Percentiles rank a stretch among this genome's conserved stretches.
Conservation (phyloP, 2,888 invertebrate species). For the Trissolcus japonicus region DNA sequence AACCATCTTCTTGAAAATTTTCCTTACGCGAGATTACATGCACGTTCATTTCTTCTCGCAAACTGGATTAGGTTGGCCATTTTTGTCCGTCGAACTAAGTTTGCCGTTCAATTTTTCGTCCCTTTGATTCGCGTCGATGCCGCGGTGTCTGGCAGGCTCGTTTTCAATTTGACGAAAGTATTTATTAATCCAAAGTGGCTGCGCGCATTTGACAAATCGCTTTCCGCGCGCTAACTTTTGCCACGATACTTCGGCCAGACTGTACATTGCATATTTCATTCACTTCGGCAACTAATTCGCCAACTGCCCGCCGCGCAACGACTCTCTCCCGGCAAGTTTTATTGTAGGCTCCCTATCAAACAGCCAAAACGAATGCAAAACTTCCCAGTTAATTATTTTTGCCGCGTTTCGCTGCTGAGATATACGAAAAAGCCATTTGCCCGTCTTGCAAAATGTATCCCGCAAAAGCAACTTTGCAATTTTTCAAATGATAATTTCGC, state of each 20-base stretch:
- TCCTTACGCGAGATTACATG: constrained; percentile 20
- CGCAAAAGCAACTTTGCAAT: neutral
- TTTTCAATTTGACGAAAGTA: constrained; percentile 5
- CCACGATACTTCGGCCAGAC: neutral
- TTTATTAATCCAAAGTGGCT: constrained; percentile 15
- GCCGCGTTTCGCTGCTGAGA: neutral
- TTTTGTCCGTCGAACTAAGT: constrained; percentile 15
- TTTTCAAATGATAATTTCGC: neutral
- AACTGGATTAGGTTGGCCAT: constrained; percentile 26
- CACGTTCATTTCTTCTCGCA: constrained; percentile 13
- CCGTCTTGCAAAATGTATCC: neutral
- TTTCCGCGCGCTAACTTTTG: constrained; percentile 15
- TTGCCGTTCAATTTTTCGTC: constrained; percentile 31
- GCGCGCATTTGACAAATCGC: constrained; percentile 9
- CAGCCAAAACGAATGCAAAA: constrained; percentile 23
- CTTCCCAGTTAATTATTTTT: constrained; percentile 25
- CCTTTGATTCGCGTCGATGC: constrained; percentile 8
- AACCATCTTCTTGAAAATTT: constrained; percentile 21
- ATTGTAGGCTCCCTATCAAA: too few species aligned
- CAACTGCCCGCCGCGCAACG: neutral
- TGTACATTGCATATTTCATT: constrained; percentile 20
- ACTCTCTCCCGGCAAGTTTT: too few species aligned
- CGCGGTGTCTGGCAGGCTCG: neutral
- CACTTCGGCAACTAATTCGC: constrained; percentile 16
- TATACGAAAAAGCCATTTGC: constrained; percentile 15